These are phyloP conservation scores for Lepidocolaptes lacrymiger DNA, from an alignment of 2,797 vertebrate genomes.

Conservation along the genomic window DNA sequence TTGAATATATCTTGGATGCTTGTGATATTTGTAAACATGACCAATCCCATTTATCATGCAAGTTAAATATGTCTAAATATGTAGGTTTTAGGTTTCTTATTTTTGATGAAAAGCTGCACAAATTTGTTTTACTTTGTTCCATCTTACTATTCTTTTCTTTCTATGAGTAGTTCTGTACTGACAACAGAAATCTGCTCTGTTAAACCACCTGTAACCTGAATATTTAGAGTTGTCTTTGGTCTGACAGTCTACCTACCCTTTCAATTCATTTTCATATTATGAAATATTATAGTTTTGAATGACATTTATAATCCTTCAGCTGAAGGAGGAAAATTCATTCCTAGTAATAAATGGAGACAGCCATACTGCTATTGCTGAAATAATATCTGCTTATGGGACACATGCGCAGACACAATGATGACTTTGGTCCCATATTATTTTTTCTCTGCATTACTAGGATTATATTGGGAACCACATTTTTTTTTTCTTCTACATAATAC, in stretches of 20 bases:
- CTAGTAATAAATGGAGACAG: background rate
- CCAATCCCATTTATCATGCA: background rate
- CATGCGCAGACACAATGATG: background rate
- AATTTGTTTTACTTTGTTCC: background rate
- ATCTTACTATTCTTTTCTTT: background rate
- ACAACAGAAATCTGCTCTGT: background rate
- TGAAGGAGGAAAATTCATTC: background rate
- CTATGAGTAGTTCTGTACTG: background rate
- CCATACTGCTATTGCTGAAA: background rate
- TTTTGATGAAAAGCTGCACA: background rate
- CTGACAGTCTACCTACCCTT: background rate
- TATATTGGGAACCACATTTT: background rate
- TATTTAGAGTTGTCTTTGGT: background rate
- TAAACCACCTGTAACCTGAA: background rate
- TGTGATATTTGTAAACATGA: background rate
- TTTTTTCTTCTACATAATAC: background rate
- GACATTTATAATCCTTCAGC: background rate
- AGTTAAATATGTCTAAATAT: background rate
- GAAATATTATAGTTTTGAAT: constrained; percentile 10
- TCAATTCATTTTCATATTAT: background rate
- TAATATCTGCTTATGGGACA: background rate
- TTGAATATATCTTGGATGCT: background rate
- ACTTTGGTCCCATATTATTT: background rate
- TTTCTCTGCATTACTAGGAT: background rate
- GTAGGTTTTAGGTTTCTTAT: background rate